Evolutionary conservation across 2,113 vertebrate species (phyloP), one percentile per base, ranked within the genome.

Genomic region (Cinclus mexicanus): DNA sequence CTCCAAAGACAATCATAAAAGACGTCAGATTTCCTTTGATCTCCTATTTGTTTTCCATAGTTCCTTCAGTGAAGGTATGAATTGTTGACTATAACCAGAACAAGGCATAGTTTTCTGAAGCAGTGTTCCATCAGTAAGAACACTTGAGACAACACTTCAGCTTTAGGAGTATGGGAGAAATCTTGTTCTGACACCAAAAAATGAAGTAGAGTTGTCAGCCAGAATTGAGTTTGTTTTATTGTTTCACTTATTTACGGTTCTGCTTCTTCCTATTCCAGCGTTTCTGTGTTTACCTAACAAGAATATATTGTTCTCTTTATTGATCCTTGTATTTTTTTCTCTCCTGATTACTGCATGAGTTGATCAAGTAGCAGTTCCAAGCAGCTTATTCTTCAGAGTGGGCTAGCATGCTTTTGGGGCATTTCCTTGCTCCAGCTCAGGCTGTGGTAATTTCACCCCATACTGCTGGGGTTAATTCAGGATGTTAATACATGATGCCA

Each of bases 21-120:
- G 63, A 86, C 0, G 52, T 88, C 42, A 69, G 63, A 77, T 94
- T 85, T 86, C n/a, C 79, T 95, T 95, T 95, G 85, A 95, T 96
- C 79, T 92, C 21, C 42, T 85, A 8, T 92, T 90, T 94, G n/a
- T 92, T 88, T 97, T 93, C 67, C 11, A 7, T 69, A 49, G 14
- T 46, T 91, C 49, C 23, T 85, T 80, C 59, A 60, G 33, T 69
- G 72, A 93, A 90, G 70, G 35, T 33, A 39, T 79, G 87, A 77
- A 65, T 88, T 53, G 29, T 60, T 14, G 1, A 39, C 53, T 90
- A 28, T 53, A 63, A 80, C 67, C 82, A 72, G 63, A 77, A 57
- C 21, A 80, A 69, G 71, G 31, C 24, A 25, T 24, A 37, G 53
- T 68, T 86, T 85, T 85, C 61, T 63, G 35, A 78, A 87, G 65